phyloP scores from a whole-genome alignment of 2,113 vertebrate species.

The Mastomys natalensis region DNA sequence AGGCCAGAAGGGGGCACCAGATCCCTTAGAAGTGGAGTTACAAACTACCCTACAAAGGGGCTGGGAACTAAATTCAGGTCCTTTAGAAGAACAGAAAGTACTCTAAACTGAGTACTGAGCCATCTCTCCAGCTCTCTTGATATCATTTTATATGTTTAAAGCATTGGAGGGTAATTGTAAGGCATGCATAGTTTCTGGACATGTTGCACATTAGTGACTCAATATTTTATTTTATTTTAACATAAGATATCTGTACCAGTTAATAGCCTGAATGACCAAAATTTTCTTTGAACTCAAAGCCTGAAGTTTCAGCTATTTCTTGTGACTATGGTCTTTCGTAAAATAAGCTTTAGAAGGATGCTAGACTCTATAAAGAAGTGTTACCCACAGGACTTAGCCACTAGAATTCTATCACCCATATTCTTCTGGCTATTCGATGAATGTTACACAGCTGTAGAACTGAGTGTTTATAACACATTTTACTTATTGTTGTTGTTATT shows the following conservation, averaged over 20 bases:
- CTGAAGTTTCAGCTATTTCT: neutral
- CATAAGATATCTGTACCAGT: neutral
- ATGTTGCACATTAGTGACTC: neutral
- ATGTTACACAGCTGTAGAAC: neutral
- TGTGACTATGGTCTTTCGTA: conserved; percentile 39
- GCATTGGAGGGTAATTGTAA: neutral
- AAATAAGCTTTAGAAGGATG: neutral
- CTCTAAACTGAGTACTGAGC: neutral
- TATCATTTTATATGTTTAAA: conserved; percentile 6
- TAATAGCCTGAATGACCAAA: neutral
- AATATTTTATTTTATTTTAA: conserved; percentile 21
- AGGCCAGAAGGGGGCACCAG: neutral
- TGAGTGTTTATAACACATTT: neutral
- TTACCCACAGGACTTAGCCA: neutral
- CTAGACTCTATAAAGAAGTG: neutral
- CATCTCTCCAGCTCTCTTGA: neutral
- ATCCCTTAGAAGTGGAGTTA: neutral
- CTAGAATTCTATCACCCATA: neutral
- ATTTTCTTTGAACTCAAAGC: neutral
- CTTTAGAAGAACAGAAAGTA: neutral
- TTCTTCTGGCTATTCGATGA: neutral
- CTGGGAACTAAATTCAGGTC: neutral
- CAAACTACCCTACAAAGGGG: neutral
- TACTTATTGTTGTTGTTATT: neutral
- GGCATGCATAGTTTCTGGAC: neutral